Evolutionary conservation across 2,113 vertebrate genomes (phyloP).

Genomic region (Oreocharis arfaki): DNA sequence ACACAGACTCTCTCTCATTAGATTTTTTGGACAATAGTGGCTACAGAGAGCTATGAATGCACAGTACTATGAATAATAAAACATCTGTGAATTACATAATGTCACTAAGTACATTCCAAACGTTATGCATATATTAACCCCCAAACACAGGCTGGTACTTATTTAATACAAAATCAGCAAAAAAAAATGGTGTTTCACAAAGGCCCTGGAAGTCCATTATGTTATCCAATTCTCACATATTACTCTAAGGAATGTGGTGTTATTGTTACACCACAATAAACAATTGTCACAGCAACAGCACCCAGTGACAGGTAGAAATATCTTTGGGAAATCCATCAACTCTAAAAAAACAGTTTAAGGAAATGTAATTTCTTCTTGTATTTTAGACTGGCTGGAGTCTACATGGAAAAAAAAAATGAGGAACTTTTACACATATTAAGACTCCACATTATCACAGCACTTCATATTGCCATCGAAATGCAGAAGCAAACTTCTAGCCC

Average conservation of each 20-base stretch:
- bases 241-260: neutral
- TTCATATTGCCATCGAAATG: neutral
- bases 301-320: neutral
- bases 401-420: neutral
- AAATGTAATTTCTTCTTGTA: neutral
- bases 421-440: neutral
- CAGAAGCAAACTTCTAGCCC: neutral
- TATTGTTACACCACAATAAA: neutral
- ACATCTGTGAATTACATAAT: slow-evolving; percentile 66
- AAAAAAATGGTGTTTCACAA: neutral
- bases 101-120: slow-evolving; percentile 46
- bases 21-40: slow-evolving; percentile 57
- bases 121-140: slow-evolving; percentile 60
- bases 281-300: neutral
- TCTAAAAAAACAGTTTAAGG: neutral
- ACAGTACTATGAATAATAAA: slow-evolving; percentile 59
- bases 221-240: neutral
- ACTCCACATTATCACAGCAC: neutral
- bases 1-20: slow-evolving; percentile 40
- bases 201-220: neutral
- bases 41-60: slow-evolving; percentile 59
- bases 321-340: neutral
- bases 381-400: neutral
- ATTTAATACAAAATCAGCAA: slow-evolving; percentile 48
- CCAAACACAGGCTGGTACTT: slow-evolving; percentile 46